phyloP scores from a whole-genome alignment of 2,888 invertebrate species.

The Nebria brevicollis region DNA sequence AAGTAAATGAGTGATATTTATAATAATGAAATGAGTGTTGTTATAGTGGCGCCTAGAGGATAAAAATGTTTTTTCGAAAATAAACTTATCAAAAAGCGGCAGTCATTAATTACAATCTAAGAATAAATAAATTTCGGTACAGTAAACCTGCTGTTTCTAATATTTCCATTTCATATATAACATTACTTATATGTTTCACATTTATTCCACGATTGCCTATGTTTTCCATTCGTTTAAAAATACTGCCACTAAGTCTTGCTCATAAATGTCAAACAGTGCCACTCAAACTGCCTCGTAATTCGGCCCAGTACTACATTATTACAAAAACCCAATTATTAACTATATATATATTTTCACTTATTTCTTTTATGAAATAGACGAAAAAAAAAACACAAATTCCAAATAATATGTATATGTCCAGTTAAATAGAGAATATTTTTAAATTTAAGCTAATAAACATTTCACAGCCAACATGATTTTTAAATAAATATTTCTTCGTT shows the following conservation, averaged over 20 bases:
- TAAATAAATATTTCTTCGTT: conserved; percentile 50
- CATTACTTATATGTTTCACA: neutral
- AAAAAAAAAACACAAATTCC: neutral
- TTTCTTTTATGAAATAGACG: neutral
- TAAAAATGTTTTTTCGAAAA: too few relatives aligned
- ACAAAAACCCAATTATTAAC: neutral
- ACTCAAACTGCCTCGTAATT: conserved; percentile 24
- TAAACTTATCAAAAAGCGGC: too few relatives aligned
- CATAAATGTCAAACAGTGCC: conserved; percentile 28
- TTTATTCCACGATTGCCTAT: neutral
- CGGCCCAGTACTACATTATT: too few relatives aligned
- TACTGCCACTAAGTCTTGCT: conserved; percentile 16
- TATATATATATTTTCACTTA: neutral
- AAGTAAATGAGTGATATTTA: too few relatives aligned
- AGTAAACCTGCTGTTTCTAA: neutral
- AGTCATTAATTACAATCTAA: too few relatives aligned
- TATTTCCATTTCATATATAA: neutral
- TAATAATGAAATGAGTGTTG: too few relatives aligned
- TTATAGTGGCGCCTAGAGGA: too few relatives aligned
- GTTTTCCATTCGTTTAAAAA: conserved; percentile 17
- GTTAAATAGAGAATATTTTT: conserved; percentile 48
- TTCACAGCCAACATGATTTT: conserved; percentile 50
- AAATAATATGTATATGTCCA: neutral
- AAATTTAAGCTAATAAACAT: conserved; percentile 52
- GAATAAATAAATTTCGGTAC: too few relatives aligned